Evolutionary conservation across 1,140 invertebrate species (phyloP), one percentile per base, ranked within the genome.

Genomic region (Frieseomelitta varia): DNA sequence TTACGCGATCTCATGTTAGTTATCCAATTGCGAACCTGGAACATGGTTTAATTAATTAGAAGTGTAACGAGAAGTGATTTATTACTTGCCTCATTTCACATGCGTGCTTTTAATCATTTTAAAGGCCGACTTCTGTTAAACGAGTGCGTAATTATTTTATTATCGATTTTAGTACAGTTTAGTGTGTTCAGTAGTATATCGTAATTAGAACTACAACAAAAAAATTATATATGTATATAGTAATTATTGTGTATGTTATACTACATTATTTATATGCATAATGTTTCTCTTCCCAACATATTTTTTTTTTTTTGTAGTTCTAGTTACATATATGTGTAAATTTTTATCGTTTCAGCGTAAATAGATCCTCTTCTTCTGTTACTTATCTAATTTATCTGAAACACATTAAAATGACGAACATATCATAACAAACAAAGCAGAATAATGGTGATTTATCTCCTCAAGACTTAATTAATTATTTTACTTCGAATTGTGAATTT

Each of bases 1-100:
- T 55, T n/a, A 4, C 17, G 8, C 21, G 39, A 47, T 39, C 19
- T 47, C 14, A 2, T n/a, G 51, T 65, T 55, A 63, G 74, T 82
- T 68, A 82, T 30, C 56, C 21, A 17, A 21, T 39, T 67, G 2
- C 27, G 14, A 27, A 19, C 12, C 74, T 17, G 12, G 17, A 56
- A 17, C 11, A 3, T 34, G 27, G 17, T 83, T 63, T 79, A 69
- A 79, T 71, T 83, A 47, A 79, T 55, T 30, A 56, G 74, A 58
- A 34, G 3, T 34, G 21, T 51, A 39, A 63, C 34, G 56, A 51
- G n/a, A 58, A 1, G n/a, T 61, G 63, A 74, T 76, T 79, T 63
- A 47, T 47, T 14, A 12, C 27, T 24, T 65, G 39, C 15, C 55
- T 73, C 19, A 53, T 61, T 63, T 53, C 51, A n/a, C 47, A 24